Evolutionary conservation across 2,113 vertebrate species (phyloP), one percentile per base, ranked within the genome.

Genomic region (Corvus cornix): DNA sequence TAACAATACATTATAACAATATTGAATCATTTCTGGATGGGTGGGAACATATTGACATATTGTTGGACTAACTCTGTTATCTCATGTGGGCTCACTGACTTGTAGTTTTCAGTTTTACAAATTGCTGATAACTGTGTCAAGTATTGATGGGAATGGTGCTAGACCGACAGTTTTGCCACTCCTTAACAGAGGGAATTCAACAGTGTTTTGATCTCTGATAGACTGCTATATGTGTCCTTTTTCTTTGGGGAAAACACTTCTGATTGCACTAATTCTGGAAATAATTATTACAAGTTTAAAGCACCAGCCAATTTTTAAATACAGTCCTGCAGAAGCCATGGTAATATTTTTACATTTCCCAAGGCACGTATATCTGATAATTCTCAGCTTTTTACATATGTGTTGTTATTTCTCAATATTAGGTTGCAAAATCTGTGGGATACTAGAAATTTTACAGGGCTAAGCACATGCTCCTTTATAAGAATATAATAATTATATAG

Each of bases 11-110:
- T 35, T 35, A 35, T 35, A 35, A 35, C 35, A 35, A 77, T 90
- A 74, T 91, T 66, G 89, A 95, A 88, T 94, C 23, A 91, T 90
- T 95, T 94, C 82, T 96, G 78, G 78, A 79, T 82, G 75, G 69
- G 68, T 88, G 84, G 75, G 43, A 95, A 92, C 72, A 74, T 13
- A 77, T 72, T 95, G 84, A 92, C 72, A 77, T 13, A 74, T 82
- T 95, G 80, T 93, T 91, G 77, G 68, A 67, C 46, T 88, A 66
- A 76, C 17, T 55, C 68, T 63, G 70, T 69, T 91, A 88, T 51
- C 67, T 91, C 72, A 7, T 67, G 19, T 76, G 46, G 70, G 73
- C 53, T 92, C 46, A 69, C 69, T 76, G 20, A 60, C 46, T 82
- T 95, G 37, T 51, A 26, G 27, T 80, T 93, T 85, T 85, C 46